A percentile compares a stretch with the other conserved stretches of the same genome.
Evolutionary conservation across 2,888 invertebrate genomes (phyloP).

Genomic region (Dryomyza anilis): DNA sequence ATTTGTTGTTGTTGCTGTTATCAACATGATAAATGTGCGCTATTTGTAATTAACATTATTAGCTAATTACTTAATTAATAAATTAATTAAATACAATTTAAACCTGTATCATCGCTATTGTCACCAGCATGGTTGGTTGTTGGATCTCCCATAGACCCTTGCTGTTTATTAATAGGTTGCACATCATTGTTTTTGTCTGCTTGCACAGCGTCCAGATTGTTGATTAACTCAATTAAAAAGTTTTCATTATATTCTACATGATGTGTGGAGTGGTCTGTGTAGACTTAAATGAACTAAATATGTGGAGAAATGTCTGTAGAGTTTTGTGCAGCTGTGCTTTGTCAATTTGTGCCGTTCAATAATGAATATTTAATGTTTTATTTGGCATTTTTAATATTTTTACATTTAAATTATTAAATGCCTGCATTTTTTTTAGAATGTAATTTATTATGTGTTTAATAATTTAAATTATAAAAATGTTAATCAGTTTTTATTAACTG

Average conservation of each 20-base stretch:
- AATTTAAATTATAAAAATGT: neutral
- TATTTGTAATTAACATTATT: slow-evolving; percentile 2
- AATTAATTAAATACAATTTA: slow-evolving; percentile 3
- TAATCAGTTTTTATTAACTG: no score
- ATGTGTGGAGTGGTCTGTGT: no score
- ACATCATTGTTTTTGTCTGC: neutral
- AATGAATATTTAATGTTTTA: no score
- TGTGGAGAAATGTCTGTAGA: no score
- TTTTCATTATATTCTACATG: neutral
- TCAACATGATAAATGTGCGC: neutral
- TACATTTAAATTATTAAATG: neutral
- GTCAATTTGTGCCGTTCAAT: no score
- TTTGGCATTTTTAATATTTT: neutral
- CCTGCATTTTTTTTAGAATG: neutral
- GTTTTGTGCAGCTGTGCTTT: no score
- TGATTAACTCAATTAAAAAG: slow-evolving; percentile 11
- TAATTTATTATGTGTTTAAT: neutral
- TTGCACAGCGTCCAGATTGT: neutral
- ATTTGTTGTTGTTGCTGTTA: neutral
- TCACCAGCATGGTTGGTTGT: neutral
- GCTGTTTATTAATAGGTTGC: neutral
- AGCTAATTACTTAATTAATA: neutral
- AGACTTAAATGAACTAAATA: no score
- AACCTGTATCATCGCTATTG: neutral
- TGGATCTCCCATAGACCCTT: neutral